Conservation (phyloP, 1,140 invertebrate genomes). For the Semibalanus balanoides region DNA sequence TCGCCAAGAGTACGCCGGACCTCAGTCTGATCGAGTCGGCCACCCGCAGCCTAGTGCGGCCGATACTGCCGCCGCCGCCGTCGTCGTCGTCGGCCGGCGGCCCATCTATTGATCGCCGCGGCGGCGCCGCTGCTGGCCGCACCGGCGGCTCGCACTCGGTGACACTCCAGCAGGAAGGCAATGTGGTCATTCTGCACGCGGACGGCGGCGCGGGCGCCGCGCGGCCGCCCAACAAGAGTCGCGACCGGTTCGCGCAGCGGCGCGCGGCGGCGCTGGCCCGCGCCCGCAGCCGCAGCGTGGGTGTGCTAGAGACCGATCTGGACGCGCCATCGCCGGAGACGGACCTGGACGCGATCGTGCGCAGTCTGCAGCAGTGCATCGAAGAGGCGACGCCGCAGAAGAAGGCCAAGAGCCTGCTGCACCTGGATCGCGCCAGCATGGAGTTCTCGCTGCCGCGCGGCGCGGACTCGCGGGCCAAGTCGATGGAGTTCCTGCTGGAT, state of each 20-base stretch:
- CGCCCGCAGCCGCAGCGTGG: conserved; percentile 23
- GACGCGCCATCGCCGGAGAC: conserved; percentile 38
- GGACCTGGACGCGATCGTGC: conserved; percentile 35
- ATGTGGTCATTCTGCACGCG: conserved; percentile 14
- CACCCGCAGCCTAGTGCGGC: conserved; percentile 11
- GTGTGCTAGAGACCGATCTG: conserved; percentile 70
- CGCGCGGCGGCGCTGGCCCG: conserved; percentile 13
- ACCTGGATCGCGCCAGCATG: conserved; percentile 39
- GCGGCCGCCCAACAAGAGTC: conserved; percentile 19
- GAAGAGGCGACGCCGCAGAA: conserved; percentile 32
- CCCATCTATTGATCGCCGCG: conserved; percentile 17
- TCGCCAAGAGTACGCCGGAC: conserved; percentile 23
- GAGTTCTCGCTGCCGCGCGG: conserved; percentile 22
- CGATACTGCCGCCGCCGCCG: conserved; percentile 13
- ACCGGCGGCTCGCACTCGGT: conserved; percentile 13
- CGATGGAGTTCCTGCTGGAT: conserved; percentile 84
- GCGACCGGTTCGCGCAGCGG: conserved; percentile 13
- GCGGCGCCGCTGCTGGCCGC: conserved; percentile 7
- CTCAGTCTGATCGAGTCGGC: conserved; percentile 20
- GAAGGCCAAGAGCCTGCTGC: conserved; percentile 61
- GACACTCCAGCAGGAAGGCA: conserved; percentile 8
- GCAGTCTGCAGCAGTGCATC: conserved; percentile 19
- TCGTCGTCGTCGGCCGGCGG: neutral
- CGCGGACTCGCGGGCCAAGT: conserved; percentile 50
- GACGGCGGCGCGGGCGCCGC: conserved; percentile 26